Evolutionary conservation across 92 coral and sea anemone genomes (phyloP).

Genomic region (Porites divaricata): DNA sequence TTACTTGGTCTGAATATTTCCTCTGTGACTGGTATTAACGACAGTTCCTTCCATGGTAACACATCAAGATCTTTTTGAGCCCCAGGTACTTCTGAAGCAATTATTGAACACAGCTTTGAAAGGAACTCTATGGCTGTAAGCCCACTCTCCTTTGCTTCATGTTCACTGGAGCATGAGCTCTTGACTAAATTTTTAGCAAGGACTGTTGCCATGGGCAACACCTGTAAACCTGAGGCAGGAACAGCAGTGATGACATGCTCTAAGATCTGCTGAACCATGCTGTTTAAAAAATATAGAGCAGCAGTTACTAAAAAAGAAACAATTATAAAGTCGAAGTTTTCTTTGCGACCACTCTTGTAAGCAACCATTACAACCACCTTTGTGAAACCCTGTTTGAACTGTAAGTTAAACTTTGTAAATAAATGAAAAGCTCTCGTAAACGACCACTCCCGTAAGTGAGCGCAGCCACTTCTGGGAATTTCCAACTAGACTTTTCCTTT

Average conservation of each 20-base stretch:
- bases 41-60: conserved; percentile 61
- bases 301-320: not conserved
- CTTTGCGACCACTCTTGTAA: not conserved
- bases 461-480: too few relatives aligned
- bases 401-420: too few relatives aligned
- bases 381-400: too few relatives aligned
- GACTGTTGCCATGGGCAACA: conserved; percentile 21
- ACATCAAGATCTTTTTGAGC: conserved; percentile 41
- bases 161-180: not conserved
- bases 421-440: too few relatives aligned
- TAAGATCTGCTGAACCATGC: conserved; percentile 16
- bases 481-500: too few relatives aligned
- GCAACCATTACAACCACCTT: too few relatives aligned
- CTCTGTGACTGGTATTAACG: conserved; percentile 51
- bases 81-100: conserved; percentile 53
- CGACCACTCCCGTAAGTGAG: too few relatives aligned
- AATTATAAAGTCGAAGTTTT: not conserved
- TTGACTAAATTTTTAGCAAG: conserved; percentile 1
- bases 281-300: not conserved
- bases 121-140: conserved; percentile 30
- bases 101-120: conserved; percentile 22
- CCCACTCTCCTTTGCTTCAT: conserved; percentile 19
- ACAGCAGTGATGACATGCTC: not conserved
- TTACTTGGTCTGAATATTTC: conserved; percentile 37
- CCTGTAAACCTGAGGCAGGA: conserved; percentile 20